These are phyloP conservation scores for Sarcophilus harrisii DNA, from an alignment of 2,797 vertebrate genomes.

Conservation along the genomic window DNA sequence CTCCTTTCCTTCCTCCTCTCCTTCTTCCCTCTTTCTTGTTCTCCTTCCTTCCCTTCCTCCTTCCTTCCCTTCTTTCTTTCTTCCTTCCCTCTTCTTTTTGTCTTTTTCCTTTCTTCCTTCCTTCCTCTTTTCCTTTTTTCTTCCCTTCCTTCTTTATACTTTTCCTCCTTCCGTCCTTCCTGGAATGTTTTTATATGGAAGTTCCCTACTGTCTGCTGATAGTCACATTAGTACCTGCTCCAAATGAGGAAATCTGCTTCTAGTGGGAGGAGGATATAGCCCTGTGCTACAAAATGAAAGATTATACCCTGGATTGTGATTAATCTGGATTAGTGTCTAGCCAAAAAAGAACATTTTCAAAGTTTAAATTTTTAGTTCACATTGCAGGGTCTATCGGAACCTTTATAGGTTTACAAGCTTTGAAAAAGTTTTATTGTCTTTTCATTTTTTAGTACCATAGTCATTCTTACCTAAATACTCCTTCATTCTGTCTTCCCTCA, in stretches of 20 bases:
- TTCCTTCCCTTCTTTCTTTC: no score
- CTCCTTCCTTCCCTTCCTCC: no score
- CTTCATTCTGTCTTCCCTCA: background rate
- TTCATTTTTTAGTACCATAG: background rate
- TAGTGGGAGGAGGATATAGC: background rate
- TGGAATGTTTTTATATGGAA: background rate
- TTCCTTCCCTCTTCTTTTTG: no score
- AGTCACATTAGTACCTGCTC: constrained; percentile 12
- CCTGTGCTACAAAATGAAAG: background rate
- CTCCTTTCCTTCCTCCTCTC: no score
- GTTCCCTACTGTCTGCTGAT: background rate
- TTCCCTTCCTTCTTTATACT: no score
- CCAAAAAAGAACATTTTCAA: background rate
- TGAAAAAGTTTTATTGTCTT: background rate
- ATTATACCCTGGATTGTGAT: background rate
- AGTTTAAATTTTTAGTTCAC: background rate
- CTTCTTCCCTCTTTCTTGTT: no score
- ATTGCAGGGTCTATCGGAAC: background rate
- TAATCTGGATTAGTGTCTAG: background rate
- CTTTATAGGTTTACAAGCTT: background rate
- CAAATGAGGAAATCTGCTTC: background rate
- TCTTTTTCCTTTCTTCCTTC: no score
- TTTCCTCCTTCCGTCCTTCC: no score
- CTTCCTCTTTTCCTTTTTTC: no score
- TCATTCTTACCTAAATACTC: background rate